Conservation (phyloP, 2,797 vertebrate species). For the Falco peregrinus region DNA sequence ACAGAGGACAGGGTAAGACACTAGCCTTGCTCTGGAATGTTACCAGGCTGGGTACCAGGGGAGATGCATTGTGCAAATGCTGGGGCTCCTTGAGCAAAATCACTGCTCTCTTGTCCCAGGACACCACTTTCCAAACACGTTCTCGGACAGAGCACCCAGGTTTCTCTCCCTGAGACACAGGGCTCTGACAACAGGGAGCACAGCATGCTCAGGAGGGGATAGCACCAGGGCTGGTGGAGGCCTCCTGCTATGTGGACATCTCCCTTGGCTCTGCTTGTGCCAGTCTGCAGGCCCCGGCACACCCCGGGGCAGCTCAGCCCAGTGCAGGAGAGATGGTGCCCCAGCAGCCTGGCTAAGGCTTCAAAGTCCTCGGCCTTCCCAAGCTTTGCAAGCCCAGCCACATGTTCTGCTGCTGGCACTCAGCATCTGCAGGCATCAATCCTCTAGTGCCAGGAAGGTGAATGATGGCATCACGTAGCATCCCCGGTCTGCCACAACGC, state of each 20-base stretch:
- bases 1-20: not conserved
- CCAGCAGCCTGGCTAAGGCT: not conserved
- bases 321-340: not conserved
- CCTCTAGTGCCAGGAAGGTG: not conserved
- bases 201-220: fast-evolving
- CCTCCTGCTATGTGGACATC: not conserved
- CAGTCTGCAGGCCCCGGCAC: not conserved
- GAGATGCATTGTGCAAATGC: not conserved
- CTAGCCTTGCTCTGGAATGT: not conserved
- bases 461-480: not conserved
- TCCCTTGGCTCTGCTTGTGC: fast-evolving
- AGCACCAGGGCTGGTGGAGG: not conserved
- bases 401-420: not conserved
- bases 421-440: fast-evolving
- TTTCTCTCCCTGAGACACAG: not conserved
- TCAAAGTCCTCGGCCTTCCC: not conserved
- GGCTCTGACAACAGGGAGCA: not conserved
- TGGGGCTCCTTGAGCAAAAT: not conserved
- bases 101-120: not conserved
- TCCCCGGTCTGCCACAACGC: not conserved
- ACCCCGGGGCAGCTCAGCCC: not conserved
- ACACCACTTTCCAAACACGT: not conserved
- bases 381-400: not conserved
- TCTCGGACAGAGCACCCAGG: not conserved
- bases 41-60: not conserved